Evolutionary conservation across 2,113 vertebrate species (phyloP).

Genomic region (Stigmatopora nigra): DNA sequence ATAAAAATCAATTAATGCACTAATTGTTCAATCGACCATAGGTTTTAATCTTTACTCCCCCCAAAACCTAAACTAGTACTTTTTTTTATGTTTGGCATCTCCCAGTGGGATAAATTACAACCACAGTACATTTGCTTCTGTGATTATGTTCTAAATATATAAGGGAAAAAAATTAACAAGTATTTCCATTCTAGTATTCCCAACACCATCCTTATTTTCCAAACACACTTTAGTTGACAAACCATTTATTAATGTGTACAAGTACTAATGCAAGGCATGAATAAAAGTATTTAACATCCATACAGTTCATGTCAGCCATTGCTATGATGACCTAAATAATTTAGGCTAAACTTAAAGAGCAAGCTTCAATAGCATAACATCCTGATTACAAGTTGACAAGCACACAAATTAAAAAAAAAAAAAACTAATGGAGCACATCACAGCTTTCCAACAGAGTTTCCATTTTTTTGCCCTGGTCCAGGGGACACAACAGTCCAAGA

Average conservation of each 20-base stretch:
- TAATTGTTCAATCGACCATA: too few species aligned
- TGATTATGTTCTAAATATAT: too few species aligned
- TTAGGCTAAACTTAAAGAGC: slow-evolving; percentile 21
- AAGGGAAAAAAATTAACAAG: too few species aligned
- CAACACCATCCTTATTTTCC: background rate
- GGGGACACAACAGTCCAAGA: slow-evolving; percentile 9
- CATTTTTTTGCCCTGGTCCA: background rate
- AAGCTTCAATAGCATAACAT: slow-evolving; percentile 23
- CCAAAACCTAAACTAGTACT: too few species aligned
- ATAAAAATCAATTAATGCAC: too few species aligned
- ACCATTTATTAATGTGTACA: slow-evolving; percentile 30
- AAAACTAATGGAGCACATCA: background rate
- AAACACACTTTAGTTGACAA: slow-evolving; percentile 27
- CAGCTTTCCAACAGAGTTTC: slow-evolving; percentile 5
- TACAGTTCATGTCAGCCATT: slow-evolving; percentile 2
- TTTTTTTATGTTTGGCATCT: too few species aligned
- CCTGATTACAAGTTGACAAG: slow-evolving; percentile 22
- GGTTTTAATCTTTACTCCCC: too few species aligned
- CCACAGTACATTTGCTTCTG: too few species aligned
- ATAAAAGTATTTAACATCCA: slow-evolving; percentile 20
- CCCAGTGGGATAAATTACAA: too few species aligned
- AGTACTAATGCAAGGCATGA: slow-evolving; percentile 9
- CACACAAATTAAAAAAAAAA: background rate
- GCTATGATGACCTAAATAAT: background rate
- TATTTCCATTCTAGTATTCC: background rate